Base-by-base conservation (phyloP, 2,888 invertebrate species). In the Lepeophtheirus nordmannii region DNA sequence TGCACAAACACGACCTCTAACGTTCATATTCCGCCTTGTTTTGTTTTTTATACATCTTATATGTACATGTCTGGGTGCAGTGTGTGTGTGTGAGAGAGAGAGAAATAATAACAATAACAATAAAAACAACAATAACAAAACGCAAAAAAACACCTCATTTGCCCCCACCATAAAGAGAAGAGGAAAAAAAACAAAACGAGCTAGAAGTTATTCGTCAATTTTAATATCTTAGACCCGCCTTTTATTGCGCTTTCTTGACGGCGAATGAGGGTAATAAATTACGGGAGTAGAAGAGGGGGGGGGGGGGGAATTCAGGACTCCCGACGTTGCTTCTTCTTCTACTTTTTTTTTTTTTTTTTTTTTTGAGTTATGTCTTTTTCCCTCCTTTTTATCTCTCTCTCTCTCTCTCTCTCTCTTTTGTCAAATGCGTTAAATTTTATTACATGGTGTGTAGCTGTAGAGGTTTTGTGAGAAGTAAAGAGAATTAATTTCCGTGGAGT, bases 331-430 rank as follows among this genome's bases (percentile, higher is more conserved):
- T 46, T 17, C 53, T 46, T 46, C 8, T 8, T 17, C 53, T 14
- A 10, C 41, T 41, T 41, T 14, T 41, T 41, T 41, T 41, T 10
- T 11, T 10, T 41, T 10, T 41, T 41, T 14, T 11, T 17, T 17
- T n/a, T 46, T 46, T 46, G 53, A 46, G 53, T 46, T 46, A 46
- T 46, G 53, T 46, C n/a, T 46, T 46, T 46, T 46, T 46, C 53
- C 17, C 53, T 46, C 53, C 30, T 46, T 46, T 46, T 17, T 46
- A 46, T 46, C 53, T 46, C 30, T 30, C 30, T 30, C n/a, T n/a
- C n/a, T 30, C 30, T 30, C 7, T 30, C 7, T 30, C 7, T 30
- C 7, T 30, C 30, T 30, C 30, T 30, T 30, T 30, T 30, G 30
- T 5, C 7, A 30, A 2, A 30, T 2, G 30, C 30, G 30, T 30